Base-by-base conservation (phyloP, 1,140 invertebrate species). In the Drosophila sucinea region DNA sequence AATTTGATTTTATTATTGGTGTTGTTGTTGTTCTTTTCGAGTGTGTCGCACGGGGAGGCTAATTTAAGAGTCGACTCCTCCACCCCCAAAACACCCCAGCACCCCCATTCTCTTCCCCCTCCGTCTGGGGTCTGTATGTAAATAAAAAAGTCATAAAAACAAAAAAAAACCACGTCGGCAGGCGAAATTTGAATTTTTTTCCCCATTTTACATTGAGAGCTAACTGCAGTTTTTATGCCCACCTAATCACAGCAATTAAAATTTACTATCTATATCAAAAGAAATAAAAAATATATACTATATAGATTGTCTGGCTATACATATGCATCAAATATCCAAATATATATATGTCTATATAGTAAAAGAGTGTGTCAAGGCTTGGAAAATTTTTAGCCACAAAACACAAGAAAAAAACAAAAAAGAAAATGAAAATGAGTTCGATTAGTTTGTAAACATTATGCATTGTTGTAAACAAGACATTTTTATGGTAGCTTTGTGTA, bases 291-390 rank as follows among this genome's bases (percentile, higher is more conserved):
- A 77, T 87, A 58, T 67, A 56, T 75, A 72, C 51, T n/a, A 61
- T 23, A 11, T 55, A 69, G 70, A 69, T 63, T 38, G 35, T 38
- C 35, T 38, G 35, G 10, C 10, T 38, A 38, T 17, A 17, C 17
- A 41, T 29, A 51, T 57, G 60, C 63, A 60, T 54, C 35, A 11
- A 38, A 38, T 38, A 38, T 38, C 35, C 35, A 38, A 33, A 57
- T 40, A n/a, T 17, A 33, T 38, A 60, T n/a, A 29, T 25, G 5
- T 30, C 25, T 79, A 58, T 67, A 60, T 55, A 69, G 54, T 56
- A 56, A 81, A 85, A 87, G 83, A 87, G 44, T 51, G 84, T 87
- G 83, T 87, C 83, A 87, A 87, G 83, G 83, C 83, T 87, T 83
- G 80, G 61, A 79, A 89, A 79, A 87, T 82, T 79, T 77, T 68